Evolutionary conservation across 2,888 invertebrate species (phyloP).

Genomic region (Eilema caniola): DNA sequence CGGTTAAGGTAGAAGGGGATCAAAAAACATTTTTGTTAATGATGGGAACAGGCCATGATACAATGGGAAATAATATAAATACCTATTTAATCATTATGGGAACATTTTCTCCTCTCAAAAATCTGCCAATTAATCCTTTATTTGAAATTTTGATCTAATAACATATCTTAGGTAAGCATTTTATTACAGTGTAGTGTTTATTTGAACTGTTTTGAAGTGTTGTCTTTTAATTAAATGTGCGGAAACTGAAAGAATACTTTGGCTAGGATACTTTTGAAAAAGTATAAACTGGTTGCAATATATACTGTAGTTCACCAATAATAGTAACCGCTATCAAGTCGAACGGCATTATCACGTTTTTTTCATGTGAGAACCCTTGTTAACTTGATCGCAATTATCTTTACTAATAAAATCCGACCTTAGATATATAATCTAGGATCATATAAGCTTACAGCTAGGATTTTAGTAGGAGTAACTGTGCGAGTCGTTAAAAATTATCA

Average conservation of each 20-base stretch:
- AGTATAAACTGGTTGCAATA: neutral
- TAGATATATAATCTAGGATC: neutral
- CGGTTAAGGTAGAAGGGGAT: slow-evolving; percentile 64
- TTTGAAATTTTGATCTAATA: slow-evolving; percentile 66
- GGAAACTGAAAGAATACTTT: slow-evolving; percentile 51
- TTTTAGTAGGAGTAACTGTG: neutral
- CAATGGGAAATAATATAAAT: slow-evolving; percentile 77
- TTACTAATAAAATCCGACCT: neutral
- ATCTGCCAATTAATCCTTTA: slow-evolving; percentile 68
- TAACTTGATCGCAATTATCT: neutral
- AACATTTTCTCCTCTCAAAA: slow-evolving; percentile 62
- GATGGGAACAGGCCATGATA: slow-evolving; percentile 82
- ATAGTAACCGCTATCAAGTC: neutral
- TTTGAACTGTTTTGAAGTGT: slow-evolving; percentile 23
- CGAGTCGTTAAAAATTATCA: no score
- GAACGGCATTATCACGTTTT: neutral
- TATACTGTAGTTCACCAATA: neutral
- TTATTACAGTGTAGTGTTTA: slow-evolving; percentile 34
- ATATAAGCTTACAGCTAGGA: no score
- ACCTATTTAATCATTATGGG: slow-evolving; percentile 67
- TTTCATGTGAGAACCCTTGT: neutral
- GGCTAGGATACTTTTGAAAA: neutral
- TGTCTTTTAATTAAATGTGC: slow-evolving; percentile 26
- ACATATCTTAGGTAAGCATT: slow-evolving; percentile 57
- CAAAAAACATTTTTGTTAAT: slow-evolving; percentile 65